Evolutionary conservation across 2,888 invertebrate genomes (phyloP).

Genomic region (Siphlonurus alternatus): DNA sequence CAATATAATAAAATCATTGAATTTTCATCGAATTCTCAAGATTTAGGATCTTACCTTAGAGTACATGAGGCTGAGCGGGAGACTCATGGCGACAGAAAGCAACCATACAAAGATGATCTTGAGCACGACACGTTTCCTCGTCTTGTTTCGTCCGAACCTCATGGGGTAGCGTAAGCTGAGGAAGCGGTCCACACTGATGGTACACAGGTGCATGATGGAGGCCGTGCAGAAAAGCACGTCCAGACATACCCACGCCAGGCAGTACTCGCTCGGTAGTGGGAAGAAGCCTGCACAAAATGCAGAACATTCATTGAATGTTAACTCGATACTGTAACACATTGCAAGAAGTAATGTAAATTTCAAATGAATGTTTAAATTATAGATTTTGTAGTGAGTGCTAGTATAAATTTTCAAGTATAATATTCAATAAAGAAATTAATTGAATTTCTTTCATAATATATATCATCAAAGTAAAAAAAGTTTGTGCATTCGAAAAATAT

Average conservation of each 20-base stretch:
- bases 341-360: neutral
- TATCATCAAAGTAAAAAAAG: too few species aligned
- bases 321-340: neutral
- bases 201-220: conserved; percentile 92
- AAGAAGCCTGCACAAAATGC: conserved; percentile 56
- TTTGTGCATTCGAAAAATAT: too few species aligned
- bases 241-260: conserved; percentile 86
- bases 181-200: conserved; percentile 90
- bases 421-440: too few species aligned
- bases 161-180: conserved; percentile 83
- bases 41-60: conserved; percentile 70
- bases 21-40: too few species aligned
- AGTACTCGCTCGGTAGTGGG: conserved; percentile 65
- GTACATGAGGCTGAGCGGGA: conserved; percentile 77
- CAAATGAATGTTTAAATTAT: neutral
- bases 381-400: too few species aligned
- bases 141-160: conserved; percentile 81
- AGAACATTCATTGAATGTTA: too few species aligned
- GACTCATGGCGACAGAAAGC: conserved; percentile 78
- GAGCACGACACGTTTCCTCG: conserved; percentile 61
- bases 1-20: too few species aligned
- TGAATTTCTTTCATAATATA: too few species aligned
- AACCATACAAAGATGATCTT: conserved; percentile 93
- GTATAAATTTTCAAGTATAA: too few species aligned
- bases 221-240: conserved; percentile 95